Conservation (phyloP, 2,797 vertebrate genomes). For the Chelon auratus region DNA sequence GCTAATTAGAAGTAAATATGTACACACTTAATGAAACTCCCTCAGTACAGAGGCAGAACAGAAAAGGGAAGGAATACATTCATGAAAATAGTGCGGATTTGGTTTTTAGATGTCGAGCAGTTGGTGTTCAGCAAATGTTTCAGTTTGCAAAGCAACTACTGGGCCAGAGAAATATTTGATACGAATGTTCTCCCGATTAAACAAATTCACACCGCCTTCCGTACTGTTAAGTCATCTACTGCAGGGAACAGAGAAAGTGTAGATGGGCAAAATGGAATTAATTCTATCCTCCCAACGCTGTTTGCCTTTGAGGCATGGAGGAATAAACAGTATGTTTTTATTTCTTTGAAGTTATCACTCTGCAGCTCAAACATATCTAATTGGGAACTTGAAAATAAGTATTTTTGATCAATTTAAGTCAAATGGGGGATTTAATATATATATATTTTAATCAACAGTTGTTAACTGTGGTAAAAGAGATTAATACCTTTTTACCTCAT, state of each 20-base stretch:
- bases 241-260: slow-evolving; percentile 57
- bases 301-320: slow-evolving; percentile 73
- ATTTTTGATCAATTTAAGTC: slow-evolving; percentile 67
- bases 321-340: slow-evolving; percentile 73
- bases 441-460: background rate
- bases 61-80: slow-evolving; percentile 43
- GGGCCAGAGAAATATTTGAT: slow-evolving; percentile 70
- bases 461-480: slow-evolving; percentile 34
- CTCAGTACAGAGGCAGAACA: slow-evolving; percentile 50
- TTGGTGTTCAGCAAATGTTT: slow-evolving; percentile 67
- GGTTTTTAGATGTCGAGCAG: slow-evolving; percentile 58
- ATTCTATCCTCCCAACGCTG: slow-evolving; percentile 59
- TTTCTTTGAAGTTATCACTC: slow-evolving; percentile 80
- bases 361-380: slow-evolving; percentile 66
- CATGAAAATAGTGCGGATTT: slow-evolving; percentile 57
- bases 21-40: slow-evolving; percentile 75
- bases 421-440: slow-evolving; percentile 19
- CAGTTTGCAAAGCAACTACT: slow-evolving; percentile 69
- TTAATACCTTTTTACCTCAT: slow-evolving; percentile 10
- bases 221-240: slow-evolving; percentile 65
- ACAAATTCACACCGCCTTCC: slow-evolving; percentile 62
- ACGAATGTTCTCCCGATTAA: slow-evolving; percentile 79
- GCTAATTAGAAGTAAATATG: slow-evolving; percentile 78
- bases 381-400: slow-evolving; percentile 70
- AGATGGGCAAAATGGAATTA: slow-evolving; percentile 71